phyloP scores from a whole-genome alignment of 2,888 invertebrate species.

The Torymus tubicola region DNA sequence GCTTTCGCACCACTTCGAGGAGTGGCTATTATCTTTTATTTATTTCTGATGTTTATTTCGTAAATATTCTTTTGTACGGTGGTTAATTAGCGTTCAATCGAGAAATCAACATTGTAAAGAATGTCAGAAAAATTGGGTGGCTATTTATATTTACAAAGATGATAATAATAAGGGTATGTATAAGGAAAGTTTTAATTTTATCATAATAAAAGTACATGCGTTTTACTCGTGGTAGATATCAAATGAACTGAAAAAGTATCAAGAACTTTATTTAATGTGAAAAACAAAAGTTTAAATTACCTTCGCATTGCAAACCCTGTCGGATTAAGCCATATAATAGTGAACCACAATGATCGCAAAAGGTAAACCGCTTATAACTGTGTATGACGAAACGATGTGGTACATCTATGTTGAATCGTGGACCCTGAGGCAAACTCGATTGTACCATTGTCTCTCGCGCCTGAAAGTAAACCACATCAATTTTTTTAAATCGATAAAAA shows the following conservation, averaged over 20 bases:
- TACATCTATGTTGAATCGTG: conserved; percentile 98
- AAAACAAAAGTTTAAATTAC: conserved; percentile 73
- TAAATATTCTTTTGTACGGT: conserved; percentile 17
- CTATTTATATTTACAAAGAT: too few relatives aligned
- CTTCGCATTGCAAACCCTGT: conserved; percentile 97
- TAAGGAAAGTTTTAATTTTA: too few relatives aligned
- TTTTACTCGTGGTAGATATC: too few relatives aligned
- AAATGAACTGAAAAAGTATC: too few relatives aligned
- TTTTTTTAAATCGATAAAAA: conserved; percentile 12
- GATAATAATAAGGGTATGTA: too few relatives aligned
- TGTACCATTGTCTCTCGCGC: conserved; percentile 68
- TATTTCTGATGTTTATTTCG: conserved; percentile 15
- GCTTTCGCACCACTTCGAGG: conserved; percentile 4
- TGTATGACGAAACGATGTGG: conserved; percentile 98
- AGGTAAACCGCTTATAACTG: conserved; percentile 98
- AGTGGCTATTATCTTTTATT: conserved; percentile 18
- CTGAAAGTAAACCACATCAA: conserved; percentile 56
- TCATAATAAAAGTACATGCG: too few relatives aligned
- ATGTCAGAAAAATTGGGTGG: too few relatives aligned
- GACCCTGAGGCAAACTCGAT: conserved; percentile 81
- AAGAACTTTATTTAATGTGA: too few relatives aligned
- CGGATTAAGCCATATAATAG: conserved; percentile 96
- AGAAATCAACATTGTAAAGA: too few relatives aligned
- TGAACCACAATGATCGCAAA: conserved; percentile 99
- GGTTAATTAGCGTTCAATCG: background rate